Evolutionary conservation across 2,888 invertebrate genomes (phyloP).

Genomic region (Lycia hirtaria): DNA sequence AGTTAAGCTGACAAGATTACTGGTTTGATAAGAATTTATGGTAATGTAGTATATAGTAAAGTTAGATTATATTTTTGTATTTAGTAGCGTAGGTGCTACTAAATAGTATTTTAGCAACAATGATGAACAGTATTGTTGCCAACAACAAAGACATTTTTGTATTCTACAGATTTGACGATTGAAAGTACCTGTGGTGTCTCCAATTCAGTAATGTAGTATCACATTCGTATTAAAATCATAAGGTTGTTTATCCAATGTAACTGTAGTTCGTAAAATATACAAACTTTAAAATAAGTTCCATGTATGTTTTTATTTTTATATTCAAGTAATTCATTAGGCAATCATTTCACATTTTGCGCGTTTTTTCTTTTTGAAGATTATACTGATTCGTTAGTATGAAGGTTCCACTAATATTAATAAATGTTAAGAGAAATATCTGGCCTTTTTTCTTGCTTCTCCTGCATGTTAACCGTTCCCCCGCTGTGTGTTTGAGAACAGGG

Average conservation of each 20-base stretch:
- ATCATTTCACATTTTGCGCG: conserved; percentile 58
- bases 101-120: conserved; percentile 48
- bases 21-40: conserved; percentile 29
- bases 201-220: conserved; percentile 48
- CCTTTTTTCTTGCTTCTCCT: conserved; percentile 82
- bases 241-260: conserved; percentile 46
- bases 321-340: conserved; percentile 62
- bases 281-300: conserved; percentile 44
- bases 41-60: conserved; percentile 31
- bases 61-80: conserved; percentile 36
- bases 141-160: conserved; percentile 26
- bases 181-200: conserved; percentile 43
- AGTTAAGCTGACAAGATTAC: conserved; percentile 40
- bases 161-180: conserved; percentile 33
- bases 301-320: conserved; percentile 81
- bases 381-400: conserved; percentile 68
- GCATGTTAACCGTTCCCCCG: conserved; percentile 69
- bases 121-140: conserved; percentile 39
- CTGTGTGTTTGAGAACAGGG: conserved; percentile 4
- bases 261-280: conserved; percentile 48
- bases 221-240: conserved; percentile 33
- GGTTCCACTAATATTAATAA: conserved; percentile 79
- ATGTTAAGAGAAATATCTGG: conserved; percentile 75
- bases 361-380: conserved; percentile 54
- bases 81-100: conserved; percentile 42